Conservation (phyloP, 2,888 invertebrate genomes). For the Eueremaeus valkanovi region DNA sequence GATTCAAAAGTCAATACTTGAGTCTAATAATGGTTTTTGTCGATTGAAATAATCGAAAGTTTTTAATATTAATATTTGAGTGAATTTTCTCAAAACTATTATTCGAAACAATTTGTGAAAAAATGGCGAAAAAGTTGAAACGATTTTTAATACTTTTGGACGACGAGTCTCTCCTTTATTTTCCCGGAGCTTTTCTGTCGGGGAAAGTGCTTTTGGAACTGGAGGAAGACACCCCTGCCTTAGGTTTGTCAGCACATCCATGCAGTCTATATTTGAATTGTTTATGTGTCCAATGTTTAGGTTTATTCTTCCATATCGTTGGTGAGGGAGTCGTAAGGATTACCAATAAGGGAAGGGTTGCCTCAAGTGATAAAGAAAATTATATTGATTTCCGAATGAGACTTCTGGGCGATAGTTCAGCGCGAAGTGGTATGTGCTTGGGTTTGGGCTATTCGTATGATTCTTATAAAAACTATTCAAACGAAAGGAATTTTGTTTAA, state of each 20-base stretch:
- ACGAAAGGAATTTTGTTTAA: too few species aligned
- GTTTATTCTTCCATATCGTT: conserved; percentile 87
- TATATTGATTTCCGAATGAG: conserved; percentile 93
- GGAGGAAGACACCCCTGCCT: conserved; percentile 86
- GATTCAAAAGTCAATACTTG: neutral
- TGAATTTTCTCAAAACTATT: neutral
- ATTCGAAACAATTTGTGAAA: neutral
- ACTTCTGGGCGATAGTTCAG: conserved; percentile 66
- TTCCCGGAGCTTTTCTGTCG: conserved; percentile 87
- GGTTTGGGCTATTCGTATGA: too few species aligned
- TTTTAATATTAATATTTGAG: neutral
- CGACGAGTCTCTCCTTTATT: conserved; percentile 84
- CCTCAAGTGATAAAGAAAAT: conserved; percentile 74
- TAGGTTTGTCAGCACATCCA: conserved; percentile 66
- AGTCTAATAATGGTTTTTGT: neutral
- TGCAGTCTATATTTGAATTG: neutral
- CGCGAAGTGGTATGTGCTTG: conserved; percentile 40
- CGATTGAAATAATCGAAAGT: neutral
- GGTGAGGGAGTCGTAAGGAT: conserved; percentile 90
- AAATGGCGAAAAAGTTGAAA: conserved; percentile 65
- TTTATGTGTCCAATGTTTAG: conserved; percentile 55
- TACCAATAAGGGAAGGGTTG: conserved; percentile 42
- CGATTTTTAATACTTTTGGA: conserved; percentile 91
- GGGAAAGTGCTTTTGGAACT: conserved; percentile 86
- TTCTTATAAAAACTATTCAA: too few species aligned